Evolutionary conservation across 1,140 invertebrate genomes (phyloP), one percentile per base, ranked within the genome.

Genomic region (Cheumatopsyche charites): DNA sequence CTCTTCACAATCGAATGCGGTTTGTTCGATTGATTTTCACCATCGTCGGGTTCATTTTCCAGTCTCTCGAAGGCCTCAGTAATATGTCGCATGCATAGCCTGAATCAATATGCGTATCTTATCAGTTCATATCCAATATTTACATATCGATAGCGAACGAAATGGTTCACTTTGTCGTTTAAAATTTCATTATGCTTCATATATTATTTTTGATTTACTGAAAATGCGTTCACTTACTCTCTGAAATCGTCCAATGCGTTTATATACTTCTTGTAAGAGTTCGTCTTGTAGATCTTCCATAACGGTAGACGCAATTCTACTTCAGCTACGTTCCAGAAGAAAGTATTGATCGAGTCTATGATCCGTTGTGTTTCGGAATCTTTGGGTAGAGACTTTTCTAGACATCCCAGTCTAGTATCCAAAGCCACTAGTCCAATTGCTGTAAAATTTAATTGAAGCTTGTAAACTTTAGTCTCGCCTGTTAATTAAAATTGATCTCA

Each of bases 391-490:
- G 87, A 78, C 6, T 89, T 86, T 55, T 87, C 85, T 55, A 95
- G 80, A 73, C 93, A 94, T 1, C 92, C 92, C 12, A 95, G 81
- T 77, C 92, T 86, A 11, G 89, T 89, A 73, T 94, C 92, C 62
- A 95, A 81, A 21, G 93, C 91, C 68, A 95, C 90, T 63, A 89
- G 85, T 0, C 90, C 92, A 7, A 95, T 92, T 49, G 91, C 93
- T 95, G 80, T 45, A 82, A 82, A 49, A 49, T 49, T 49, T 19
- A 49, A 49, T 49, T 19, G 47, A 49, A 62, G 58, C 63, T 62
- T 41, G 36, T 52, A 69, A 69, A 21, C 41, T 49, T 58, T 72
- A 42, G 12, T 41, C 15, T 72, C 42, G 29, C 9, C 29, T 3
- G 3, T 36, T 36, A 36, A 36, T 36, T 36, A 36, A 36, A 36